Conservation (phyloP, 1,140 invertebrate species). For the Bradysia coprophila region DNA sequence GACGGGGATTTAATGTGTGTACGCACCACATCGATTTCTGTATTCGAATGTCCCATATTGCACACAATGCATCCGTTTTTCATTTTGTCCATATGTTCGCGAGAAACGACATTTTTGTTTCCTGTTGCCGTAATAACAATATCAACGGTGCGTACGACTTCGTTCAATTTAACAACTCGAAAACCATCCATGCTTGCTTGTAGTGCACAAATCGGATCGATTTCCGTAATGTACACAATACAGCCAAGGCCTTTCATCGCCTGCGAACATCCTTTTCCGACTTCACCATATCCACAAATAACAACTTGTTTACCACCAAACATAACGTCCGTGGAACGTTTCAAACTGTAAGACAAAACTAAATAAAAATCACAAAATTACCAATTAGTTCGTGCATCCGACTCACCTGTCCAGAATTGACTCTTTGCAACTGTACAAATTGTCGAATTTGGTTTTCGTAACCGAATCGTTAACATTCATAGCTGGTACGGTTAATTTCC, state of each 20-base stretch:
- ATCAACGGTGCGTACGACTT: slow-evolving; percentile 81
- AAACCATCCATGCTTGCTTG: slow-evolving; percentile 98
- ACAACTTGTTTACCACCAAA: slow-evolving; percentile 95
- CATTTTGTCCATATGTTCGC: slow-evolving; percentile 93
- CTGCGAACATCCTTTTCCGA: slow-evolving; percentile 93
- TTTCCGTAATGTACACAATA: slow-evolving; percentile 91
- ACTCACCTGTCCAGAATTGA: slow-evolving; percentile 17
- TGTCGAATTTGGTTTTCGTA: slow-evolving; percentile 98
- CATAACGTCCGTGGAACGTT: slow-evolving; percentile 94
- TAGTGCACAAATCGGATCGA: slow-evolving; percentile 94
- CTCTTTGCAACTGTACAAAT: slow-evolving; percentile 65
- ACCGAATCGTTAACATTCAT: slow-evolving; percentile 99
- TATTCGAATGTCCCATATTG: slow-evolving; percentile 98
- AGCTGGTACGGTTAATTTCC: slow-evolving; percentile 88
- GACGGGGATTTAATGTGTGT: too few species aligned
- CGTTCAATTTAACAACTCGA: slow-evolving; percentile 85
- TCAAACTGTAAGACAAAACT: slow-evolving; percentile 30
- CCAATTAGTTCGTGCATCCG: neutral
- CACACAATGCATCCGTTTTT: slow-evolving; percentile 93
- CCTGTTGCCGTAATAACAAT: slow-evolving; percentile 92
- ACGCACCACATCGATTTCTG: slow-evolving; percentile 90
- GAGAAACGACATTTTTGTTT: slow-evolving; percentile 89
- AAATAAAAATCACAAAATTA: neutral
- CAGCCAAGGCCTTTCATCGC: slow-evolving; percentile 87
- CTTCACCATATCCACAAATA: slow-evolving; percentile 94